phyloP scores from a whole-genome alignment of 23 tunicate genomes.

The Pegea sp. region DNA sequence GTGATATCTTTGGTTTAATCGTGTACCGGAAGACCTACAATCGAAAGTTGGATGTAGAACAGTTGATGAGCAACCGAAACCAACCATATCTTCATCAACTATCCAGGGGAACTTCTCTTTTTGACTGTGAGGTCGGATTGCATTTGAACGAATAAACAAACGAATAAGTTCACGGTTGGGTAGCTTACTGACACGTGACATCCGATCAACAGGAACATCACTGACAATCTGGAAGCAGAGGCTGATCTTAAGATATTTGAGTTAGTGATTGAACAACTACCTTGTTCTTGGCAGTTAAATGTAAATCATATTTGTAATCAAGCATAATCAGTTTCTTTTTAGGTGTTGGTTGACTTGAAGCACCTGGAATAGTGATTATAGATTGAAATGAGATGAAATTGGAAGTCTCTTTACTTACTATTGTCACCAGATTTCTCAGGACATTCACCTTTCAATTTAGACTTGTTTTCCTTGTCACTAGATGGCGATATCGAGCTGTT shows the following conservation, averaged over 20 bases:
- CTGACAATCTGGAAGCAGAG: slow-evolving; percentile 41
- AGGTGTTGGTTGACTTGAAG: slow-evolving; percentile 6
- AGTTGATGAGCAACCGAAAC: not conserved
- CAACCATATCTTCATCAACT: slow-evolving; percentile 39
- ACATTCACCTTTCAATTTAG: too few relatives aligned
- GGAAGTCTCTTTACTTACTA: too few relatives aligned
- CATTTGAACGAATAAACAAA: slow-evolving; percentile 43
- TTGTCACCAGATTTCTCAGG: too few relatives aligned
- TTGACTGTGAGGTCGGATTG: slow-evolving; percentile 8
- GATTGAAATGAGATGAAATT: too few relatives aligned
- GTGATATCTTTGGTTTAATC: slow-evolving; percentile 4
- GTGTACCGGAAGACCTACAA: slow-evolving; percentile 17
- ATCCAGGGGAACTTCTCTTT: slow-evolving; percentile 44
- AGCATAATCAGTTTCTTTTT: slow-evolving; percentile 4
- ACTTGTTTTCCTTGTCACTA: slow-evolving; percentile 78
- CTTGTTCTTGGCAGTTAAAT: slow-evolving; percentile 23
- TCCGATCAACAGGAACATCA: slow-evolving; percentile 24
- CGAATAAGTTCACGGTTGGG: slow-evolving; percentile 24
- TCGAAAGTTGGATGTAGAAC: not conserved
- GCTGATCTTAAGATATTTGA: too few relatives aligned
- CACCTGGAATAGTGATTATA: too few relatives aligned
- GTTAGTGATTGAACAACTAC: slow-evolving; percentile 3
- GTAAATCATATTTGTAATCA: slow-evolving; percentile 36
- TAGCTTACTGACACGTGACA: slow-evolving; percentile 10
- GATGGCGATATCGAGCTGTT: slow-evolving; percentile 28